phyloP scores from a whole-genome alignment of 2,113 vertebrate genomes.

The Gila orcuttii region DNA sequence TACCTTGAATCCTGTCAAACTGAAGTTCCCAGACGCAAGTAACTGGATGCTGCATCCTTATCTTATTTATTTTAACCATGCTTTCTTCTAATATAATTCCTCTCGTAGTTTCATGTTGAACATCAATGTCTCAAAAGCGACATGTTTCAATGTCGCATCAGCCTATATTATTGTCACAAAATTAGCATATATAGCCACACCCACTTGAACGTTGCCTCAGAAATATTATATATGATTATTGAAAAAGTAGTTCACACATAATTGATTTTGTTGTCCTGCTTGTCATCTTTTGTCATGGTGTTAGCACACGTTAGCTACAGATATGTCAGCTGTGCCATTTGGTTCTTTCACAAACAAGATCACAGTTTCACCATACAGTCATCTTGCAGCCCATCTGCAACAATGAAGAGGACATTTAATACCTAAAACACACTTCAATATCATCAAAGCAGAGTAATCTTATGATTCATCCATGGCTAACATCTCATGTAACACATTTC shows the following conservation, averaged over 20 bases:
- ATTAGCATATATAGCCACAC: not conserved
- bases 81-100: no score
- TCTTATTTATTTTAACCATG: not conserved
- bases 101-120: no score
- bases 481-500: not conserved
- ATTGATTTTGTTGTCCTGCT: not conserved
- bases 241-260: not conserved
- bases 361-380: slow-evolving; percentile 2
- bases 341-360: slow-evolving; percentile 14
- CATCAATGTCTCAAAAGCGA: no score
- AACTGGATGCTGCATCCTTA: not conserved
- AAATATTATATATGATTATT: not conserved
- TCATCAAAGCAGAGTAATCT: slow-evolving; percentile 18
- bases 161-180: not conserved
- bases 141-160: not conserved
- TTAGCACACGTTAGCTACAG: slow-evolving; percentile 7
- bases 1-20: not conserved
- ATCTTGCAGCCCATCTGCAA: not conserved
- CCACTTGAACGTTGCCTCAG: not conserved
- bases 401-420: slow-evolving; percentile 11
- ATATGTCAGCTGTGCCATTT: not conserved
- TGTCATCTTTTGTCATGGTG: not conserved
- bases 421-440: not conserved
- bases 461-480: not conserved
- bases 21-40: not conserved